Evolutionary conservation across 2,888 invertebrate genomes (phyloP).

Genomic region (Temnothorax unifasciatus): DNA sequence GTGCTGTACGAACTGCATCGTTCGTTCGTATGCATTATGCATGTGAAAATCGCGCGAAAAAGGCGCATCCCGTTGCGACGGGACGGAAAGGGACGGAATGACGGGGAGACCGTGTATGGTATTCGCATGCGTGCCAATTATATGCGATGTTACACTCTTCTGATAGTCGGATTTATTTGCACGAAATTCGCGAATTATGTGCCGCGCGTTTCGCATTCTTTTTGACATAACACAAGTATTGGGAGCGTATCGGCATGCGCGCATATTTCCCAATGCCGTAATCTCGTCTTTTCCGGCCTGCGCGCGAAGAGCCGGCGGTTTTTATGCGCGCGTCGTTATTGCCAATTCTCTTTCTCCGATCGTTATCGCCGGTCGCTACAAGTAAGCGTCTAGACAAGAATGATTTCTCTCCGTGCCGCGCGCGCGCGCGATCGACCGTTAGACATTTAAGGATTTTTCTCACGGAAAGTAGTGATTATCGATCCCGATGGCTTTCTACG

Average conservation of each 20-base stretch:
- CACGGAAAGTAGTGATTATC: conserved; percentile 49
- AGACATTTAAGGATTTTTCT: conserved; percentile 46
- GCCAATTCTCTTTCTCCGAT: conserved; percentile 47
- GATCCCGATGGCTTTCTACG: conserved; percentile 42
- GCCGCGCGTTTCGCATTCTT: conserved; percentile 56
- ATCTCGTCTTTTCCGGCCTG: neutral
- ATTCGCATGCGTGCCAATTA: conserved; percentile 59
- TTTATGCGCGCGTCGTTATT: conserved; percentile 40
- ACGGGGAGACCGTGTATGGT: too few species aligned
- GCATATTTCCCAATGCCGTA: neutral
- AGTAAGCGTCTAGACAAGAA: conserved; percentile 43
- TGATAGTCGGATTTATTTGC: conserved; percentile 55
- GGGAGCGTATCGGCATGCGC: neutral
- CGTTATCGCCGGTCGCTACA: conserved; percentile 38
- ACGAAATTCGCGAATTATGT: conserved; percentile 50
- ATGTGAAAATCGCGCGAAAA: conserved; percentile 44
- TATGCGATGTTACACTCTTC: conserved; percentile 55
- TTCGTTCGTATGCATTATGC: conserved; percentile 36
- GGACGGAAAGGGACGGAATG: neutral
- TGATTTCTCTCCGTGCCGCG: conserved; percentile 34
- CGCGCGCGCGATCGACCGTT: conserved; percentile 33
- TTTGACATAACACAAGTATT: conserved; percentile 53
- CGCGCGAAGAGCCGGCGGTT: neutral
- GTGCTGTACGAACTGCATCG: conserved; percentile 2
- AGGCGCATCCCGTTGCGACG: neutral